phyloP scores from a whole-genome alignment of 1,140 invertebrate species.

The Leptinotarsa lineolata region DNA sequence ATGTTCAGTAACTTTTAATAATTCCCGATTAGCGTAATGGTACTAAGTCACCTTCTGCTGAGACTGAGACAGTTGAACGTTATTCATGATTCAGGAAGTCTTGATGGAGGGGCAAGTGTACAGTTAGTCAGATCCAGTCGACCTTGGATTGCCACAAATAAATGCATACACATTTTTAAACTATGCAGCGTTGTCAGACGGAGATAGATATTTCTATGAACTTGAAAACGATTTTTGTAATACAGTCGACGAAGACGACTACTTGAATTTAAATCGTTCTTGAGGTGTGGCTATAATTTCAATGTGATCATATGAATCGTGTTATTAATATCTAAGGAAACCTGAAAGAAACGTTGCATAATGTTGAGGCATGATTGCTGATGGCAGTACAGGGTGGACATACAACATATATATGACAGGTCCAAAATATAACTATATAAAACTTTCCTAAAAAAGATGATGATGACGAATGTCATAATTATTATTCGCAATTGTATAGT shows the following conservation, averaged over 20 bases:
- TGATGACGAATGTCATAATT: too few species aligned
- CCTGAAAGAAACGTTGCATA: too few species aligned
- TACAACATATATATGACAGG: too few species aligned
- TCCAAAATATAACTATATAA: too few species aligned
- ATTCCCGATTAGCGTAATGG: not conserved
- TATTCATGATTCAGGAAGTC: slow-evolving; percentile 3
- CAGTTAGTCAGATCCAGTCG: slow-evolving; percentile 5
- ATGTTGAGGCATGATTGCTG: too few species aligned
- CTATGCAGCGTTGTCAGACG: slow-evolving; percentile 1
- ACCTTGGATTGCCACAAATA: not conserved
- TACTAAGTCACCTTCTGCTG: not conserved
- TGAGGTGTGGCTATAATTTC: too few species aligned
- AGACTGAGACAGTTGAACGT: not conserved
- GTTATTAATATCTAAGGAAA: too few species aligned
- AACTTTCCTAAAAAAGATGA: too few species aligned
- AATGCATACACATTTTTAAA: slow-evolving; percentile 2
- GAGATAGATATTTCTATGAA: slow-evolving; percentile 2
- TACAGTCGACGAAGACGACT: not conserved
- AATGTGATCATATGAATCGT: too few species aligned
- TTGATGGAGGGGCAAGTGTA: not conserved
- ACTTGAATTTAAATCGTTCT: not conserved
- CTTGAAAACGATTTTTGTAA: slow-evolving; percentile 4
- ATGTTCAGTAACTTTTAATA: too few species aligned
- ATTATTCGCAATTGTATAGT: too few species aligned
- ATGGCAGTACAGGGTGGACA: too few species aligned